Percentiles rank a stretch among this genome's conserved stretches.
Conservation (phyloP, 2,113 vertebrate species). For the Rhinoptilus africanus region DNA sequence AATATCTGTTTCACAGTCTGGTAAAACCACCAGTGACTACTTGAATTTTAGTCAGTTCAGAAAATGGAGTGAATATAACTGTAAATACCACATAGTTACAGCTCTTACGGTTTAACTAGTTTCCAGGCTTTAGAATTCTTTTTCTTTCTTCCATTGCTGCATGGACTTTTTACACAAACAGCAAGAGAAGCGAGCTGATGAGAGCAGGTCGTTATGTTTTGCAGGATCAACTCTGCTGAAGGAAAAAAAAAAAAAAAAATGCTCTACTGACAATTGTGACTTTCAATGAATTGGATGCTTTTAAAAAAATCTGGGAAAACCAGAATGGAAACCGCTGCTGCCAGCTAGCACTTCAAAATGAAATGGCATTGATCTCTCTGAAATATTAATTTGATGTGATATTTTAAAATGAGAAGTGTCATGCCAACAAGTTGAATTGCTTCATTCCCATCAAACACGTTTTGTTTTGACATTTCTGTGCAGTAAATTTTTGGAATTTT, state of each 20-base stretch:
- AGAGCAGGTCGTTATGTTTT: neutral
- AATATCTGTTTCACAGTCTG: neutral
- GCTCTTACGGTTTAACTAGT: neutral
- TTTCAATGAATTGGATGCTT: neutral
- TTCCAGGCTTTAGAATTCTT: neutral
- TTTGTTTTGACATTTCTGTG: slow-evolving; percentile 32
- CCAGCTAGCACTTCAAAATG: neutral
- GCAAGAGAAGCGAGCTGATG: neutral
- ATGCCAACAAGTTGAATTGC: neutral
- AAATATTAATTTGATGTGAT: neutral
- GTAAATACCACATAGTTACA: neutral
- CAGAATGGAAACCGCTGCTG: neutral
- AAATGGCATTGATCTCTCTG: neutral
- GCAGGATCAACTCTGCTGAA: neutral
- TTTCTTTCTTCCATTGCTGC: neutral
- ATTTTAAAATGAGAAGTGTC: slow-evolving; percentile 34
- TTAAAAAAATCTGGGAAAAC: neutral
- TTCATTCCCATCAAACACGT: slow-evolving; percentile 2
- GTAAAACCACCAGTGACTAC: neutral
- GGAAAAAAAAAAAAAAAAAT: neutral
- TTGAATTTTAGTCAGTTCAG: neutral
- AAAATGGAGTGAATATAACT: neutral
- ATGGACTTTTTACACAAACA: neutral
- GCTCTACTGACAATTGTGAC: neutral
- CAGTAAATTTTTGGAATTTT: neutral